Percentiles rank a stretch among this genome's conserved stretches.
Conservation (phyloP, 2,113 vertebrate genomes). For the Phylloscopus whistleri region DNA sequence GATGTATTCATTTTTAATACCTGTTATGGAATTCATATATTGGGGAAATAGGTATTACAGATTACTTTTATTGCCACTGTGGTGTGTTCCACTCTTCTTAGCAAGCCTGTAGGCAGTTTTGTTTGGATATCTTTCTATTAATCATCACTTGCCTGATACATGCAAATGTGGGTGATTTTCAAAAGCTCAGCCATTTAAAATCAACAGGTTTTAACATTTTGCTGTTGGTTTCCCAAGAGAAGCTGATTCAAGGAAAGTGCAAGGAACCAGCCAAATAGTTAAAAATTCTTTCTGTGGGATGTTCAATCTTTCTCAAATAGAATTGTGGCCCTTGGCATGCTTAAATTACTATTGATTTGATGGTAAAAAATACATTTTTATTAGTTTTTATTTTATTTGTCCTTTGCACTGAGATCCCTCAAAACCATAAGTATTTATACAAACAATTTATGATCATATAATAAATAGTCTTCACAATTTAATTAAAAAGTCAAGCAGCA, state of each 20-base stretch:
- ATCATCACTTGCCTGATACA: neutral
- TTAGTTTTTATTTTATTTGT: constrained; percentile 11
- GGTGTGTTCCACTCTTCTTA: neutral
- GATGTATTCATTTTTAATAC: neutral
- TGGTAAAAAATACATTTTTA: neutral
- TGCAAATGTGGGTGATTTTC: neutral
- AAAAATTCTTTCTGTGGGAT: neutral
- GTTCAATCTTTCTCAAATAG: neutral
- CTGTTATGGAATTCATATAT: neutral
- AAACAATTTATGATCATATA: neutral
- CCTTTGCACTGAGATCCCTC: neutral
- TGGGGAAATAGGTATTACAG: neutral
- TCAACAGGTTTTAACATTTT: neutral
- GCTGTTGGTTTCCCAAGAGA: neutral
- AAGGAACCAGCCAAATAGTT: neutral
- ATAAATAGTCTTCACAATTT: constrained; percentile 1
- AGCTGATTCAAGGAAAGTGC: neutral
- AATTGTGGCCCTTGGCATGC: neutral
- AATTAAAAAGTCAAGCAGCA: constrained; percentile 7
- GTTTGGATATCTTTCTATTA: neutral
- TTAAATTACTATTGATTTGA: constrained; percentile 18
- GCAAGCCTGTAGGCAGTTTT: neutral
- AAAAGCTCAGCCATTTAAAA: neutral
- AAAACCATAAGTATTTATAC: neutral
- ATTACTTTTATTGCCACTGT: neutral